Evolutionary conservation across 2,113 vertebrate genomes (phyloP).

Genomic region (Cettia cetti): DNA sequence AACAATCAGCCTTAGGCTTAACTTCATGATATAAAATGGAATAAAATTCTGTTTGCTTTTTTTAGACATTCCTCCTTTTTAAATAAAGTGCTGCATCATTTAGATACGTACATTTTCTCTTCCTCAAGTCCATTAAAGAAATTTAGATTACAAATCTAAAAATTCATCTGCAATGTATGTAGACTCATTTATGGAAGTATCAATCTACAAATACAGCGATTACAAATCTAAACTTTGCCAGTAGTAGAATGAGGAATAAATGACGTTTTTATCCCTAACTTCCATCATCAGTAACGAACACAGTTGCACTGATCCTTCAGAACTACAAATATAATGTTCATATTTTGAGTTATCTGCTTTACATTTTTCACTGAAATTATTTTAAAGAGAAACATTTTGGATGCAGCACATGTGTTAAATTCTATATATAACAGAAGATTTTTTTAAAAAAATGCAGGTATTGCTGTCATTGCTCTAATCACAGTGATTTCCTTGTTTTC

Average conservation of each 20-base stretch:
- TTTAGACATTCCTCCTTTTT: background rate
- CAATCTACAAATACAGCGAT: background rate
- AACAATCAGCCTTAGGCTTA: background rate
- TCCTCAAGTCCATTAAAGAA: background rate
- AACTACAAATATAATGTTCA: background rate
- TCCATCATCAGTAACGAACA: background rate
- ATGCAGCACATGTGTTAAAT: background rate
- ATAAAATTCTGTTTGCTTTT: background rate
- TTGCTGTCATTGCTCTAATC: background rate
- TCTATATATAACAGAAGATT: background rate
- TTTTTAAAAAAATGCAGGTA: background rate
- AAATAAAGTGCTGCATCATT: background rate
- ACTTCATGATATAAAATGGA: background rate
- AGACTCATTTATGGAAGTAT: background rate
- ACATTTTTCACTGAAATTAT: background rate
- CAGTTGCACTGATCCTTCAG: background rate
- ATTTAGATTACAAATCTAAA: background rate
- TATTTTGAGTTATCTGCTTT: background rate
- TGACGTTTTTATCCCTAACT: background rate
- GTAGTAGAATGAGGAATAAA: background rate
- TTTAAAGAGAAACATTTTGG: background rate
- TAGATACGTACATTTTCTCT: background rate
- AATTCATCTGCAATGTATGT: background rate
- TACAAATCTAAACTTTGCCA: background rate
- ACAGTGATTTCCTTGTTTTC: background rate